Percentiles rank a stretch among this genome's conserved stretches.
These are phyloP conservation scores for Nemapogon koenigi DNA, from an alignment of 2,888 invertebrate genomes.

Conservation along the genomic window DNA sequence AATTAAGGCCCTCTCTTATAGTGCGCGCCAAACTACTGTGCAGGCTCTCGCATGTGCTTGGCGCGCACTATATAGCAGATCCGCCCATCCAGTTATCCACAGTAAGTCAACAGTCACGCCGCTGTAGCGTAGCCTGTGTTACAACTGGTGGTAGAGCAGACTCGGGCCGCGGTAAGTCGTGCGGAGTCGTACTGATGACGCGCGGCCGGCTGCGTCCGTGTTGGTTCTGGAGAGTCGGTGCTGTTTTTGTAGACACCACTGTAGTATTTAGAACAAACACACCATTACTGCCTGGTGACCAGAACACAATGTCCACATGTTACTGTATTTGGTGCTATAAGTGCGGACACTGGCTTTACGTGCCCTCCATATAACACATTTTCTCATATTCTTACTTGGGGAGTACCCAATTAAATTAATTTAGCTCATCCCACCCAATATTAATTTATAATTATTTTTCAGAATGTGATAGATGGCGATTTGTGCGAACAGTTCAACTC, in stretches of 20 bases:
- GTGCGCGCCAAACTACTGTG: too few species aligned
- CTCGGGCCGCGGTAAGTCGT: slow-evolving; percentile 22
- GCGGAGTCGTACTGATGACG: slow-evolving; percentile 34
- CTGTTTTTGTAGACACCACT: slow-evolving; percentile 29
- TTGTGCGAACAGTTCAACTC: slow-evolving; percentile 99
- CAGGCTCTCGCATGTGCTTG: too few species aligned
- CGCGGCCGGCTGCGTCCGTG: slow-evolving; percentile 23
- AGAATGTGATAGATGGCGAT: slow-evolving; percentile 99
- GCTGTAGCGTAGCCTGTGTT: slow-evolving; percentile 36
- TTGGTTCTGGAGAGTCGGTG: too few species aligned
- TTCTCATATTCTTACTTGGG: background rate
- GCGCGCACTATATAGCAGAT: background rate
- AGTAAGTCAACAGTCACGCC: slow-evolving; percentile 48
- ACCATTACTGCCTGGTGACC: too few species aligned
- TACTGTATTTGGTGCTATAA: background rate
- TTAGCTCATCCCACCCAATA: background rate
- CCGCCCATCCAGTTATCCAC: slow-evolving; percentile 24
- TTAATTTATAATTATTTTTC: slow-evolving; percentile 31
- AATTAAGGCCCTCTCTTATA: too few species aligned
- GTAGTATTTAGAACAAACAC: slow-evolving; percentile 55
- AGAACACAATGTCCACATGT: too few species aligned
- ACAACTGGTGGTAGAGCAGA: slow-evolving; percentile 52
- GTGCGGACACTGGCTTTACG: background rate
- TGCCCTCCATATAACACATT: too few species aligned
- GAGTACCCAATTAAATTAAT: background rate